phyloP scores from a whole-genome alignment of 2,797 vertebrate genomes.

The Trachops cirrhosus region DNA sequence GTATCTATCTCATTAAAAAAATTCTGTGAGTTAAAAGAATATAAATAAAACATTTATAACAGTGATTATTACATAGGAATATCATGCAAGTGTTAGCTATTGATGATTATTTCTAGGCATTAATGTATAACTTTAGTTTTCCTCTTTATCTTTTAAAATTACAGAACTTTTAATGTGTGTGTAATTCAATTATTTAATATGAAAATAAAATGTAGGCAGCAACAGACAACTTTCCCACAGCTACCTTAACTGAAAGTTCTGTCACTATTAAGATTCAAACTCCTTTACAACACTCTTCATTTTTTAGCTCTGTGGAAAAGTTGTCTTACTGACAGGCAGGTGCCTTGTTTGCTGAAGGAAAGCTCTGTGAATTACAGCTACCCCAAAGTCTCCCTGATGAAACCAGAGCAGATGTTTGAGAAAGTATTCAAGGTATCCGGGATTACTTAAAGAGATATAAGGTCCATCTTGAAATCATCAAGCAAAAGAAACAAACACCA shows the following conservation, averaged over 20 bases:
- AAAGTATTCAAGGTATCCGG: constrained; percentile 65
- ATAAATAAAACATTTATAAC: background rate
- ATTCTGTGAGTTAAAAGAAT: background rate
- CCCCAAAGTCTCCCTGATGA: background rate
- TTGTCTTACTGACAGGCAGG: constrained; percentile 50
- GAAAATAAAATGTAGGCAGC: background rate
- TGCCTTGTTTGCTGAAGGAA: constrained; percentile 52
- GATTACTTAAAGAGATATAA: constrained; percentile 46
- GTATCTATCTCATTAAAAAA: background rate
- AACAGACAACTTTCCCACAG: background rate
- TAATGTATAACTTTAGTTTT: background rate
- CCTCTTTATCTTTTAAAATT: background rate
- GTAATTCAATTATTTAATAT: background rate
- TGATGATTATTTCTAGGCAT: background rate
- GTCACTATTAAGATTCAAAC: background rate
- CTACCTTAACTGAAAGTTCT: background rate
- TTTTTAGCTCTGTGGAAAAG: constrained; percentile 49
- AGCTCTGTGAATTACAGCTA: constrained; percentile 26
- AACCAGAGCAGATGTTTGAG: constrained; percentile 65
- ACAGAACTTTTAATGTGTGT: background rate
- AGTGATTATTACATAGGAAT: background rate
- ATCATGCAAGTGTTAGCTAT: background rate
- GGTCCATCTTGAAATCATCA: constrained; percentile 75
- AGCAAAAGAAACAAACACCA: constrained; percentile 62
- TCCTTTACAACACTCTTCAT: background rate